Evolutionary conservation across 2,888 invertebrate genomes (phyloP), one percentile per base, ranked within the genome.

Genomic region (Lithophane leautieri): DNA sequence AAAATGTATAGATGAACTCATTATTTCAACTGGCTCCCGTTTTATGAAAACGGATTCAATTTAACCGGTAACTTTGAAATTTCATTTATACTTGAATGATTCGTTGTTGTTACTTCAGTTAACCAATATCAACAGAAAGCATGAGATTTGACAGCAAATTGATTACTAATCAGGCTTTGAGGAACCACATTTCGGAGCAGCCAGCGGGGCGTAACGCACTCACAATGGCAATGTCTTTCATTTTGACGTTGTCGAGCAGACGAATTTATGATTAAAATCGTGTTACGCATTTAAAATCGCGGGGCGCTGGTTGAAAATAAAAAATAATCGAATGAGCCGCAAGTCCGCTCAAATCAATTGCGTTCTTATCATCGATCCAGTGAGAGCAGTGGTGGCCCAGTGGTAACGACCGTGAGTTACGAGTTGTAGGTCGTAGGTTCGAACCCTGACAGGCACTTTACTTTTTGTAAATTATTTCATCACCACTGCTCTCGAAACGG

Each of bases 1-100:
- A 47, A 16, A 16, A 47, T 47, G 47, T 47, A 47, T 47, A 7
- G 19, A 47, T 50, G 19, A 50, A 50, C 19, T 50, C 16, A 47
- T 47, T 50, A 50, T 50, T 50, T 50, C 47, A 50, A 16, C 47
- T 19, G 1, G 19, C 47, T 16, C 47, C 47, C 47, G 47, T 19
- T 50, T 50, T 19, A 50, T 50, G 7, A 50, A 50, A 50, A 0
- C 19, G 19, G 16, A 50, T 60, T 60, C 14, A 60, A 58, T 25
- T 14, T 4, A 25, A 58, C 40, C 6, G 25, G 16, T 25, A 50
- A 11, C 28, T 50, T 25, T 28, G 19, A 73, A 73, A 73, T 61
- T 50, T 60, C 28, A 74, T 61, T 74, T 28, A 60, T 42, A 74
- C 3, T 60, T 60, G 28, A 50, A 74, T 40, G 4, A 72, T 47